Percentiles rank a stretch among this genome's conserved stretches.
Evolutionary conservation across 2,113 vertebrate species (phyloP).

Genomic region (Phylloscopus trochilus): DNA sequence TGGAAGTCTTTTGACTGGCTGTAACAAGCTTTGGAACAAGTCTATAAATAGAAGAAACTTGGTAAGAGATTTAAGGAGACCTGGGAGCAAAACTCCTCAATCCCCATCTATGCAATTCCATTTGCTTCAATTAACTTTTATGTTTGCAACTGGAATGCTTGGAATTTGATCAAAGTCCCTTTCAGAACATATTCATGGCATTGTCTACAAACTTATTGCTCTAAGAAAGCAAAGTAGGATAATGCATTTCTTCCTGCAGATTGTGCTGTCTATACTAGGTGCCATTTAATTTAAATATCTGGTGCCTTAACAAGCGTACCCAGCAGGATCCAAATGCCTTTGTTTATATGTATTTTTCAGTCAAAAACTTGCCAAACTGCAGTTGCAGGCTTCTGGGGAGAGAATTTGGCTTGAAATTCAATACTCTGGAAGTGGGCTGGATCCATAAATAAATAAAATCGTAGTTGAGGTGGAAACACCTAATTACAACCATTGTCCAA

Average conservation of each 20-base stretch:
- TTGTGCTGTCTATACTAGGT: background rate
- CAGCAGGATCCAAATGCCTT: background rate
- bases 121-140: constrained; percentile 11
- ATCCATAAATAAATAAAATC: background rate
- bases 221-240: background rate
- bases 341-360: background rate
- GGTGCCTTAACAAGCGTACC: background rate
- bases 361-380: background rate
- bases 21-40: background rate
- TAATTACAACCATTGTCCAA: background rate
- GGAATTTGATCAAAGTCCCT: background rate
- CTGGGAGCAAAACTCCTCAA: background rate
- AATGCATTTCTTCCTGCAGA: background rate
- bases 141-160: background rate
- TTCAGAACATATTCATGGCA: background rate
- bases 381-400: background rate
- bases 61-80: background rate
- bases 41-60: background rate
- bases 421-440: background rate
- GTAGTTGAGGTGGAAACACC: background rate
- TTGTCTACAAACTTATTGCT: background rate
- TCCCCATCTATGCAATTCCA: background rate
- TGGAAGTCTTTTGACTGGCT: background rate
- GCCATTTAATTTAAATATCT: background rate
- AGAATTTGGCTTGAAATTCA: background rate